A percentile compares a stretch with the other conserved stretches of the same genome.
Conservation (phyloP, 2,113 vertebrate genomes). For the Daubentonia madagascariensis region DNA sequence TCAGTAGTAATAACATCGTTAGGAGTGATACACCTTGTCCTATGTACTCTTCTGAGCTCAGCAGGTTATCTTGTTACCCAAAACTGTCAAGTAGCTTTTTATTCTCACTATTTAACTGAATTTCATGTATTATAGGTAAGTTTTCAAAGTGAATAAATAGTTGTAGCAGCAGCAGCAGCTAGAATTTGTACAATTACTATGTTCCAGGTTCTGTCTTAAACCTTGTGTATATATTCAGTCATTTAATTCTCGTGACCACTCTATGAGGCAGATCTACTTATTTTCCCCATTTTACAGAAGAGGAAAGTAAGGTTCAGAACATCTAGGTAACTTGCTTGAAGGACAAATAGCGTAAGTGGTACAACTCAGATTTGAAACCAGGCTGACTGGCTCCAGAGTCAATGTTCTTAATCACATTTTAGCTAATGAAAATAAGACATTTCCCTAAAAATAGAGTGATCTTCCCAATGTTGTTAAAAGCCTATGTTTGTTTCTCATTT, state of each 20-base stretch:
- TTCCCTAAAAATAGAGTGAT: not conserved
- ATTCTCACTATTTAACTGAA: not conserved
- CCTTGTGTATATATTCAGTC: not conserved
- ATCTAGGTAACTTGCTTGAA: not conserved
- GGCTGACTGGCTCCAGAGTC: not conserved
- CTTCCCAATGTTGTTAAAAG: not conserved
- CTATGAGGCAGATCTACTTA: not conserved
- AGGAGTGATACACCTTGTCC: not conserved
- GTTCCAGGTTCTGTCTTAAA: not conserved
- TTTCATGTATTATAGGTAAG: not conserved
- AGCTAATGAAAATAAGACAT: not conserved
- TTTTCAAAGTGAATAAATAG: not conserved
- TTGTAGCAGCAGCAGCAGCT: not conserved
- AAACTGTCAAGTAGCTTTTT: not conserved
- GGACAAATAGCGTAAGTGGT: not conserved
- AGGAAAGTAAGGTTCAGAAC: not conserved
- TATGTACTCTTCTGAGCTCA: not conserved
- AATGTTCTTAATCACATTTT: not conserved
- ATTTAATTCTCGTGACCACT: not conserved
- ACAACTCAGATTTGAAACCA: not conserved
- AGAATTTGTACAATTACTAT: not conserved
- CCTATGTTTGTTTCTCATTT: not conserved
- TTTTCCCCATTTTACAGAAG: not conserved
- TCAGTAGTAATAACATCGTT: not conserved
- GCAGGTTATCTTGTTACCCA: not conserved